Evolutionary conservation across 2,113 vertebrate species (phyloP), one percentile per base, ranked within the genome.

Genomic region (Todiramphus chloris): DNA sequence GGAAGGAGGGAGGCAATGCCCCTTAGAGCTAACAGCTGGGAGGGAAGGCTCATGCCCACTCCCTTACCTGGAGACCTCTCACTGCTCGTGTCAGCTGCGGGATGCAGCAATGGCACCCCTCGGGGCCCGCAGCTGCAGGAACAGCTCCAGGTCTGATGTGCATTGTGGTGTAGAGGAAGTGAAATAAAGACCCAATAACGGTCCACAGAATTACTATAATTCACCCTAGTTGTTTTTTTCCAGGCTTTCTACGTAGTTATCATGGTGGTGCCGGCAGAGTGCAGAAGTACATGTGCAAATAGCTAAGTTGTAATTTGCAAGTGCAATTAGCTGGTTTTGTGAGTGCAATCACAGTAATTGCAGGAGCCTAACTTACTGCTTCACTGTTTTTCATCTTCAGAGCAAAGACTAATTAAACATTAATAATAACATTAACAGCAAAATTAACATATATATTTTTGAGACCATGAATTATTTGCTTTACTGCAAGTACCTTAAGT

Each of bases 341-440:
- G 97, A 96, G 79, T 87, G 94, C 95, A 97, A 94, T 96, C 97
- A 97, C 80, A 91, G 96, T 97, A 97, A 97, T 97, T 97, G 95
- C 94, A 89, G 96, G 94, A 94, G 90, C 93, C 90, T 96, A 96
- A 97, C 94, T 93, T 92, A 81, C 92, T 93, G 90, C 84, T 97
- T 94, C 93, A 91, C 89, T 95, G 94, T 92, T 97, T 96, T 93
- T 95, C 94, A 91, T 96, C 96, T 96, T 93, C 78, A 94, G 95
- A 95, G 95, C 93, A 96, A 96, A 97, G 96, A 95, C 92, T 96
- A 96, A 97, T 97, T 96, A 96, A 97, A 96, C 95, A 93, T 95
- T 95, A 96, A 96, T 97, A 96, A 96, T 95, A 96, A 86, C 90
- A 94, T 94, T 96, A 96, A 96, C 94, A 95, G 95, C 77, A 96